Base-by-base conservation (phyloP, 2,888 invertebrate species). In the Theretra japonica region DNA sequence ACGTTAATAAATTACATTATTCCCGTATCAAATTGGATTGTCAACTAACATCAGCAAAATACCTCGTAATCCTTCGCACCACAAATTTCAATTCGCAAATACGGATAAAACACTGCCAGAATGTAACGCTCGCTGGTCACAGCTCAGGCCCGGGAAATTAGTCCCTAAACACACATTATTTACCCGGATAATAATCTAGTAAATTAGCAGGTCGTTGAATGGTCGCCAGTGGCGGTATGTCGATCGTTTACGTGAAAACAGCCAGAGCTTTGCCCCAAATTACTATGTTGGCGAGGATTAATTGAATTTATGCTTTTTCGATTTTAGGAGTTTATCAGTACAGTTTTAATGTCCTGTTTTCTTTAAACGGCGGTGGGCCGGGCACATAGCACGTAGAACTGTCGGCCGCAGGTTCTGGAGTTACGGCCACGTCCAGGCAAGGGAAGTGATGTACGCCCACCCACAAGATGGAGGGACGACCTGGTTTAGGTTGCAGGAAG, bases 121-220 rank as follows among this genome's bases (percentile, higher is more conserved):
- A 50, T 21, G 53, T 59, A 74, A 58, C 58, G 73, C 70, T 62
- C 58, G 73, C 69, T 57, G 73, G 70, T 48, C 72, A 50, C 57
- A 25, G 58, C 68, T 68, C 68, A 53, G 21, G 30, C 70, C 74
- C 70, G 73, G 74, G 69, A 73, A 80, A 83, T 78, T 76, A 80
- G 77, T 81, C 84, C 82, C 86, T 65, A 17, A 80, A 76, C 76
- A 78, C 79, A 71, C 82, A 84, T 87, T 84, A 85, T 81, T 84
- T 83, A 81, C 72, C 65, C 70, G 76, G 79, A 82, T 85, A 84
- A 84, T 86, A 84, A 86, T 86, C 83, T 82, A 76, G 81, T 78
- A 77, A 83, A 83, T 86, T 85, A 84, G 82, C 85, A 69, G 72
- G 48, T 72, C 68, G 72, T 72, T 50, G 59, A 72, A 72, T 59